Evolutionary conservation across 2,888 invertebrate genomes (phyloP).

Genomic region (Scaptomyza parva): DNA sequence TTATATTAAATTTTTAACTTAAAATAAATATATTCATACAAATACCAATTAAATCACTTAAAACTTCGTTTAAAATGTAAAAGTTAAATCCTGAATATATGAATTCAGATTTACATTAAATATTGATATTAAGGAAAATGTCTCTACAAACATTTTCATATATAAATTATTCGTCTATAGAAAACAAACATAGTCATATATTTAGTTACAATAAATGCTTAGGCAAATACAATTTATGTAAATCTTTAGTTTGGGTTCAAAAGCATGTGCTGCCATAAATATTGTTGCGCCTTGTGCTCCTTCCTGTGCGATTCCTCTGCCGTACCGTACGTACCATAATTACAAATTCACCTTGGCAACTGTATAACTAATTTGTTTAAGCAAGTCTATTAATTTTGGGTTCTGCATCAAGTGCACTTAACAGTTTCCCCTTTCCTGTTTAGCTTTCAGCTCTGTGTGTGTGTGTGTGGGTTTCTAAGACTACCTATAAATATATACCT

Average conservation of each 20-base stretch:
- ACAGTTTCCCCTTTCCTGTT: background rate
- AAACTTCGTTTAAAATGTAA: too few relatives aligned
- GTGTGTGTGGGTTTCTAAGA: slow-evolving; percentile 31
- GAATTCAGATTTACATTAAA: too few relatives aligned
- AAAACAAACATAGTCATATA: background rate
- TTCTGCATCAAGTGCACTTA: slow-evolving; percentile 36
- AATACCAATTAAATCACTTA: too few relatives aligned
- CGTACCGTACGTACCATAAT: too few relatives aligned
- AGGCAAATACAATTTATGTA: background rate
- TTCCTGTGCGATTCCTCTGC: too few relatives aligned
- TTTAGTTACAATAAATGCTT: background rate
- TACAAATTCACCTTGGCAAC: slow-evolving; percentile 38
- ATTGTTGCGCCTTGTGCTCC: slow-evolving; percentile 1
- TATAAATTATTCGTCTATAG: too few relatives aligned
- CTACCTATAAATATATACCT: slow-evolving; percentile 2
- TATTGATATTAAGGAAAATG: too few relatives aligned
- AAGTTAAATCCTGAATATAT: too few relatives aligned
- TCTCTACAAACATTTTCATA: too few relatives aligned
- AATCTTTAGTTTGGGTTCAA: background rate
- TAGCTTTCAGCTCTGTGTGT: background rate
- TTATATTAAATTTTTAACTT: too few relatives aligned
- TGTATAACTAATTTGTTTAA: slow-evolving; percentile 48
- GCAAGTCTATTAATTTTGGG: slow-evolving; percentile 51
- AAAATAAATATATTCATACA: too few relatives aligned
- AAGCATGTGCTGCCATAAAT: slow-evolving; percentile 1